Percentiles rank a stretch among this genome's conserved stretches.
phyloP scores from a whole-genome alignment of 2,888 invertebrate species.

The Rotaria sp. region DNA sequence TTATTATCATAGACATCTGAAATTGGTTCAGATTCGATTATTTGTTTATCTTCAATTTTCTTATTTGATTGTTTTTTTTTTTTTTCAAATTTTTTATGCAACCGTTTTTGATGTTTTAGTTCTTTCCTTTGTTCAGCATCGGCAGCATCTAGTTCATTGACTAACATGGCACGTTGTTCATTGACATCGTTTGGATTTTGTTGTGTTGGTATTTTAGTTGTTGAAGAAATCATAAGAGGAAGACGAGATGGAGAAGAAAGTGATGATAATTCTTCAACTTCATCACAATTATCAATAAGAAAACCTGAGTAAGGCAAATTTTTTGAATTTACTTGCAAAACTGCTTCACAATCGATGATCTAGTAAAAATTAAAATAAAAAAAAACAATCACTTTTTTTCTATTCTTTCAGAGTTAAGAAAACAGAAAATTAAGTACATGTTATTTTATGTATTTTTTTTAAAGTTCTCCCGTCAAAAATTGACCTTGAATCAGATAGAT shows the following conservation, averaged over 20 bases:
- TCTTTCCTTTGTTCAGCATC: neutral
- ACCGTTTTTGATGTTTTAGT: neutral
- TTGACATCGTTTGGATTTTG: neutral
- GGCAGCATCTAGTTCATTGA: neutral
- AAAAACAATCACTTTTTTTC: neutral
- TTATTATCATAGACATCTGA: too few relatives aligned
- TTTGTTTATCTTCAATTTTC: neutral
- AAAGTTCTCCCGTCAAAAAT: too few relatives aligned
- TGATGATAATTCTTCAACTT: neutral
- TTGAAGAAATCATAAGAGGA: neutral
- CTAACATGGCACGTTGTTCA: neutral
- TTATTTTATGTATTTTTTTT: too few relatives aligned
- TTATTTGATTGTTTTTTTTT: neutral
- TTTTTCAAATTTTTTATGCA: neutral
- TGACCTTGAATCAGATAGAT: too few relatives aligned
- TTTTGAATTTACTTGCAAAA: neutral
- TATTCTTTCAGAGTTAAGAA: too few relatives aligned
- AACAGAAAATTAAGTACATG: too few relatives aligned
- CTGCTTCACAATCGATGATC: neutral
- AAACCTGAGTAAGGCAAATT: neutral
- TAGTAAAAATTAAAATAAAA: neutral
- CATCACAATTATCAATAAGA: conserved; percentile 17
- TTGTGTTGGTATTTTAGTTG: neutral
- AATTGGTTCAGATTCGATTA: neutral
- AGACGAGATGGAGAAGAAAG: too few relatives aligned